Percentiles rank a stretch among this genome's conserved stretches.
Evolutionary conservation across 2,113 vertebrate genomes (phyloP).

Genomic region (Ariopsis seemanni): DNA sequence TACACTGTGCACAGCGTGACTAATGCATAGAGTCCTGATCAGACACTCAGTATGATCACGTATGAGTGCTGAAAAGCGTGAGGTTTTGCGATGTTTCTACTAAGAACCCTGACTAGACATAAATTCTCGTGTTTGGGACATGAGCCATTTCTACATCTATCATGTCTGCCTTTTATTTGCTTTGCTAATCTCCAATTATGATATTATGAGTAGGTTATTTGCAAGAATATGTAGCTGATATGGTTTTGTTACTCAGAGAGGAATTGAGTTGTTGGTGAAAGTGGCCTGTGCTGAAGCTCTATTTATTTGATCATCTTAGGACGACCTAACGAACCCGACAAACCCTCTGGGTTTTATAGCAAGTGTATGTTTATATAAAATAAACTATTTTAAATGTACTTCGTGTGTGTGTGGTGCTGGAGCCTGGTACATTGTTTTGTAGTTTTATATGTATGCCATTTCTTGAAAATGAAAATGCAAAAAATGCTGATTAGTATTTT

Average conservation of each 20-base stretch:
- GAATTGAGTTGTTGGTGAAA: constrained; percentile 50
- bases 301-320: constrained; percentile 15
- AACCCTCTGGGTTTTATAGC: constrained; percentile 89
- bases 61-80: not conserved
- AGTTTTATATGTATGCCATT: not conserved
- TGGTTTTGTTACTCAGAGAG: constrained; percentile 48
- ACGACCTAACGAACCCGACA: constrained; percentile 50
- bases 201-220: not conserved
- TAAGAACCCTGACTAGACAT: not conserved
- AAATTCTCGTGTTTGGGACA: constrained; percentile 3
- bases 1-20: too few relatives aligned
- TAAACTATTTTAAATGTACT: constrained; percentile 67
- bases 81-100: not conserved
- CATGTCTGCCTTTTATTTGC: constrained; percentile 9
- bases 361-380: constrained; percentile 97
- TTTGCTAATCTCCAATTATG: constrained; percentile 10
- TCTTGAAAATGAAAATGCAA: not conserved
- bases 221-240: constrained; percentile 54
- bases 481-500: not conserved
- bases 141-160: not conserved
- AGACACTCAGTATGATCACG: too few relatives aligned
- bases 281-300: constrained; percentile 69
- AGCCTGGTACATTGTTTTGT: not conserved
- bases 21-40: too few relatives aligned
- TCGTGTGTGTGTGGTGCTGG: not conserved